Percentiles rank a stretch among this genome's conserved stretches.
These are phyloP conservation scores for Oryzias dopingdopingensis DNA, from an alignment of 2,797 vertebrate genomes.

Conservation along the genomic window DNA sequence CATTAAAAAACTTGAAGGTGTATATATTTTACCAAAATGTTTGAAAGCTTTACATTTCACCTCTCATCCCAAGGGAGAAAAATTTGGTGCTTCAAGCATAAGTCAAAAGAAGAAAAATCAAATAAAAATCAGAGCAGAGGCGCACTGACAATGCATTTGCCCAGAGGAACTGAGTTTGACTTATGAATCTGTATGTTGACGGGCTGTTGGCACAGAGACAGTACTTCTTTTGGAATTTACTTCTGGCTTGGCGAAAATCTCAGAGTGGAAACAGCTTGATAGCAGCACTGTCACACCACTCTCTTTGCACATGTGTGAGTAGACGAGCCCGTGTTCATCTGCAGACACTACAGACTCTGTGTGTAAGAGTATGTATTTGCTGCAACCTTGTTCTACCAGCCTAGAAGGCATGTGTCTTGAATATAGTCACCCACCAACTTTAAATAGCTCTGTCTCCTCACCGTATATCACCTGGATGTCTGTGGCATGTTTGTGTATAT, in stretches of 20 bases:
- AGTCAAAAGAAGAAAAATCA: too few relatives aligned
- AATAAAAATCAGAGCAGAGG: too few relatives aligned
- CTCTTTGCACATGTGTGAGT: constrained; percentile 11
- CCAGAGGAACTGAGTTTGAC: too few relatives aligned
- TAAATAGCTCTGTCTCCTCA: constrained; percentile 46
- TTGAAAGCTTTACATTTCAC: too few relatives aligned
- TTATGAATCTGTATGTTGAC: too few relatives aligned
- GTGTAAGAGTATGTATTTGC: constrained; percentile 5
- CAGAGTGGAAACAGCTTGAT: constrained; percentile 29
- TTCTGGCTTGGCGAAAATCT: constrained; percentile 16
- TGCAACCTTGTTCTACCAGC: constrained; percentile 26
- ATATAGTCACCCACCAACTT: constrained; percentile 33
- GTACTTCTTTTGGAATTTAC: constrained; percentile 19
- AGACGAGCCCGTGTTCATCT: constrained; percentile 25
- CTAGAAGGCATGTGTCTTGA: constrained; percentile 32
- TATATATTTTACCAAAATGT: too few relatives aligned
- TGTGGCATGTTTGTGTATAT: constrained; percentile 30
- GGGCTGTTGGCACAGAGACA: background rate
- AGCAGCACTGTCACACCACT: constrained; percentile 32
- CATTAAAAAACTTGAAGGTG: too few relatives aligned
- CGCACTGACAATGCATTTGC: too few relatives aligned
- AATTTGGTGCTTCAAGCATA: too few relatives aligned
- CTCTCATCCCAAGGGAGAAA: too few relatives aligned
- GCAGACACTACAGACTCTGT: background rate
- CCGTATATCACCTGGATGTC: constrained; percentile 42